Evolutionary conservation across 1,140 invertebrate genomes (phyloP).

Genomic region (Ericerus pela): DNA sequence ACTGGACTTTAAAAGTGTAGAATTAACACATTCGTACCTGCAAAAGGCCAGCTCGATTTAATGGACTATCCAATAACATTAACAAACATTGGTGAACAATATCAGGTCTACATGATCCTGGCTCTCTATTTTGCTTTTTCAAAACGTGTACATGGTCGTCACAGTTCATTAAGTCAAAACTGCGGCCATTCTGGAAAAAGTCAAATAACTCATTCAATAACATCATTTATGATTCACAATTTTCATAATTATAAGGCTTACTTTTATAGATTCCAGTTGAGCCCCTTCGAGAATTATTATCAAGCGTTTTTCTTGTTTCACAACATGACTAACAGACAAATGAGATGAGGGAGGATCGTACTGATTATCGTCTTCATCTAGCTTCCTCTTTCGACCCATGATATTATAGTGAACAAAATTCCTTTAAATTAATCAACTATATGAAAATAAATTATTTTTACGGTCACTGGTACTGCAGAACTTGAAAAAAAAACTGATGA

Average conservation of each 20-base stretch:
- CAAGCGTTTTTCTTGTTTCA: constrained; percentile 60
- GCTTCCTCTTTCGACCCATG: background rate
- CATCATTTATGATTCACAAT: background rate
- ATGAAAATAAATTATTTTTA: too few relatives aligned
- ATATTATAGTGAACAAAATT: too few relatives aligned
- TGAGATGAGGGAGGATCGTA: background rate
- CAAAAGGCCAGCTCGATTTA: constrained; percentile 76
- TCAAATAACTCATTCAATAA: background rate
- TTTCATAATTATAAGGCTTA: constrained; percentile 32
- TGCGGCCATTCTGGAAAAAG: constrained; percentile 54
- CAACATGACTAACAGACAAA: background rate
- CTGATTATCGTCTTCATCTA: background rate
- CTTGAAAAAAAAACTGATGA: too few relatives aligned
- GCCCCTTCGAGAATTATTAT: constrained; percentile 89
- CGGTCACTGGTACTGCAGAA: too few relatives aligned
- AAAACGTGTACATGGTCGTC: constrained; percentile 79
- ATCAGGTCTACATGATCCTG: constrained; percentile 75
- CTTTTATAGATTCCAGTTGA: constrained; percentile 89
- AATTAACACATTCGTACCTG: constrained; percentile 34
- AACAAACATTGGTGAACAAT: constrained; percentile 89
- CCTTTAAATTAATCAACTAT: too few relatives aligned
- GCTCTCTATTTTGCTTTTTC: constrained; percentile 69
- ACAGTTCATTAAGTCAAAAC: constrained; percentile 83
- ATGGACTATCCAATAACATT: constrained; percentile 91
- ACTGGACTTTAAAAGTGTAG: background rate